A percentile compares a stretch with the other conserved stretches of the same genome.
phyloP scores from a whole-genome alignment of 2,888 invertebrate species.

The Lithophane socia region DNA sequence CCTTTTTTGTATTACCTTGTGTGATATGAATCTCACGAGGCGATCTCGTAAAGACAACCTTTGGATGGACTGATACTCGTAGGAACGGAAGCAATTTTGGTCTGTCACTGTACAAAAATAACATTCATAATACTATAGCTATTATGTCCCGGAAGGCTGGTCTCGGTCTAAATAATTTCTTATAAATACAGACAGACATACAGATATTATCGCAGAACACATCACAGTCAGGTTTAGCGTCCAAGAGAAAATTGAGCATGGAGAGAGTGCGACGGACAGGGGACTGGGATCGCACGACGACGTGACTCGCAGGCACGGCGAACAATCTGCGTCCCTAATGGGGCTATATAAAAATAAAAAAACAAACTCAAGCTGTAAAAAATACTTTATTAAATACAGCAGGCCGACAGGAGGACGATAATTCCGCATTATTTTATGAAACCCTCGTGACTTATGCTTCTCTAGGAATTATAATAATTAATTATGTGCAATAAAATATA shows the following conservation, averaged over 20 bases:
- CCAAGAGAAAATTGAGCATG: not conserved
- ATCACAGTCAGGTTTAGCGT: not conserved
- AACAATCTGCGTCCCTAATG: not conserved
- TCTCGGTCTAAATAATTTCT: too few relatives aligned
- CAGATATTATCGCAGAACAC: not conserved
- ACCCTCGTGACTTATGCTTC: not conserved
- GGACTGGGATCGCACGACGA: too few relatives aligned
- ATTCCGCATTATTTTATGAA: not conserved
- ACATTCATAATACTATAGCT: too few relatives aligned
- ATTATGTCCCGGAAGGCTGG: too few relatives aligned
- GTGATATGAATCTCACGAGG: too few relatives aligned
- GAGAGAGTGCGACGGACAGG: not conserved
- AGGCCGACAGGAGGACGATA: not conserved
- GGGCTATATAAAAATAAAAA: not conserved
- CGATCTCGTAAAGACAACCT: too few relatives aligned
- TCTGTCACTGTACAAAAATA: too few relatives aligned
- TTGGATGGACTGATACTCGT: too few relatives aligned
- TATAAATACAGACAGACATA: too few relatives aligned
- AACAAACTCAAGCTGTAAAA: not conserved
- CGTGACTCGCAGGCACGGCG: too few relatives aligned
- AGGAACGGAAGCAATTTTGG: too few relatives aligned
- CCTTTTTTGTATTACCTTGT: too few relatives aligned
- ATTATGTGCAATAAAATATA: not conserved
- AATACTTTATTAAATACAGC: not conserved
- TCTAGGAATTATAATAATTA: not conserved